Evolutionary conservation across 2,888 invertebrate species (phyloP).

Genomic region (Leptopilina syphax): DNA sequence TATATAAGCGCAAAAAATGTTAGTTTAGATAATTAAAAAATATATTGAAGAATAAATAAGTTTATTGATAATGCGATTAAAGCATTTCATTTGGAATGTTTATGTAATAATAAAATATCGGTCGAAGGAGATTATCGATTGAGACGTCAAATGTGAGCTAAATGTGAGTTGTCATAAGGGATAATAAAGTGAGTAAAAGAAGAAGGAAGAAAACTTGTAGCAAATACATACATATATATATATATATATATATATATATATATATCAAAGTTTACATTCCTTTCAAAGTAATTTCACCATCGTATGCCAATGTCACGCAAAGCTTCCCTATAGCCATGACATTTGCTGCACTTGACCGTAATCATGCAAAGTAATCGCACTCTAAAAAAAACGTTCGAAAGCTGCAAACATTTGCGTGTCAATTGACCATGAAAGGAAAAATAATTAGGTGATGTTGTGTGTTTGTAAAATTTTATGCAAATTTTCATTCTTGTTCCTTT

Average conservation of each 20-base stretch:
- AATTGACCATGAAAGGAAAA: slow-evolving; percentile 28
- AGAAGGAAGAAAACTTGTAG: not conserved
- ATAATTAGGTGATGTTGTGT: slow-evolving; percentile 9
- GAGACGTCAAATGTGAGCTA: not conserved
- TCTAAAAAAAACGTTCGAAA: slow-evolving; percentile 14
- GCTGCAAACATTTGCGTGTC: slow-evolving; percentile 25
- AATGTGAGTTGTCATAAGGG: slow-evolving; percentile 9
- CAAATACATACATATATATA: not conserved
- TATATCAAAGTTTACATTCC: slow-evolving; percentile 36
- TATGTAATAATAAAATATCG: too few relatives aligned
- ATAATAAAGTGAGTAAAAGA: slow-evolving; percentile 5
- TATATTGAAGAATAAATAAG: too few relatives aligned
- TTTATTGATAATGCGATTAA: too few relatives aligned
- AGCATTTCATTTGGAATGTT: too few relatives aligned
- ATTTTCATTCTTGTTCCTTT: not conserved
- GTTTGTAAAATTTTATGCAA: slow-evolving; percentile 19
- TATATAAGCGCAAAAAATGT: too few relatives aligned
- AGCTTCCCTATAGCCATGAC: slow-evolving; percentile 24
- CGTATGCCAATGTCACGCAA: slow-evolving; percentile 29
- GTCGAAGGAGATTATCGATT: not conserved
- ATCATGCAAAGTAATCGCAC: slow-evolving; percentile 18
- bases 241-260: too few relatives aligned
- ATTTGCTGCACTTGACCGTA: slow-evolving; percentile 39
- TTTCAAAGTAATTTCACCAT: slow-evolving; percentile 15
- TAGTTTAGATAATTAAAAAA: too few relatives aligned